phyloP scores from a whole-genome alignment of 2,113 vertebrate genomes.

The Chaenogobius annularis region DNA sequence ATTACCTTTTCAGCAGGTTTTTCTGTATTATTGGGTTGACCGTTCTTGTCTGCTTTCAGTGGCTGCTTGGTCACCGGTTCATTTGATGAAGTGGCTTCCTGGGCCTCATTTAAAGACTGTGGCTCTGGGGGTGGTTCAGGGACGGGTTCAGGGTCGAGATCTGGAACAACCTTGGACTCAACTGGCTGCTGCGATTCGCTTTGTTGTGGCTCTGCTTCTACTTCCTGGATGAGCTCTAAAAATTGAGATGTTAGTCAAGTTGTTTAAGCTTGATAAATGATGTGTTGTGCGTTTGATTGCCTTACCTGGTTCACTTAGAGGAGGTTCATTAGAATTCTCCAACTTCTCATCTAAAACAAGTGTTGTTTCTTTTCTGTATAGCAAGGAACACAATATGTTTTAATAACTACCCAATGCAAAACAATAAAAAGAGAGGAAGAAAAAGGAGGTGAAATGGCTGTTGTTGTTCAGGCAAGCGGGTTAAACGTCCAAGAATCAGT shows the following conservation, averaged over 20 bases:
- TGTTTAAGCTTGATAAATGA: not conserved
- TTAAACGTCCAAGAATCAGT: not conserved
- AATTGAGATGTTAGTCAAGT: not conserved
- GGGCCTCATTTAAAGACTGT: constrained; percentile 11
- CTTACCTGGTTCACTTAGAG: constrained; percentile 8
- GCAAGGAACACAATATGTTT: not conserved
- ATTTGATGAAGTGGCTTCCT: constrained; percentile 26
- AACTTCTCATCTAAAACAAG: constrained; percentile 33
- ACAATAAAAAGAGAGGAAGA: not conserved
- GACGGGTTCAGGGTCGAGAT: not conserved
- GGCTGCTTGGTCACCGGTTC: constrained; percentile 71
- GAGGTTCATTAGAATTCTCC: constrained; percentile 36
- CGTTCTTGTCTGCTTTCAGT: constrained; percentile 38
- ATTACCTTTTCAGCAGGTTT: constrained; percentile 59
- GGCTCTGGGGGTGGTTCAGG: constrained; percentile 2
- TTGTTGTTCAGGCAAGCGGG: not conserved
- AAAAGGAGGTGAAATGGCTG: not conserved
- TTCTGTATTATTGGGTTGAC: constrained; percentile 20
- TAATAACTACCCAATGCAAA: not conserved
- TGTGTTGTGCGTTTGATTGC: not conserved
- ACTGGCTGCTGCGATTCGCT: constrained; percentile 18
- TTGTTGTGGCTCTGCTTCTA: constrained; percentile 9
- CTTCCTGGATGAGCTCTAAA: constrained; percentile 40
- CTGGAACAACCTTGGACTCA: constrained; percentile 1
- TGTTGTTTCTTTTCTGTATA: constrained; percentile 41